Percentiles rank a stretch among this genome's conserved stretches.
Conservation (phyloP, 2,113 vertebrate species). For the Chionis minor region DNA sequence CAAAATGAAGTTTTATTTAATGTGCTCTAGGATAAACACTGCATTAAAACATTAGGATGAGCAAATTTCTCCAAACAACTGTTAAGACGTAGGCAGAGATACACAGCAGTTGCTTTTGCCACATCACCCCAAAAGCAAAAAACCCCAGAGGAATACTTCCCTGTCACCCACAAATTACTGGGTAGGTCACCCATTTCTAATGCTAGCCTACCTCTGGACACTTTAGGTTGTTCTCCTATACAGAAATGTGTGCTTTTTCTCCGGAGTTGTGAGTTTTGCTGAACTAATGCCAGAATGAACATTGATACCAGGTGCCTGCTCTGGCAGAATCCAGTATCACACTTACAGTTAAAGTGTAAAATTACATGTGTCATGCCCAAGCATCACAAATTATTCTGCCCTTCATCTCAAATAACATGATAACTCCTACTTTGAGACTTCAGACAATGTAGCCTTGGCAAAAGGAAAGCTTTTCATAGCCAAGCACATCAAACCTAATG, state of each 20-base stretch:
- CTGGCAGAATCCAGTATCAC: conserved; percentile 70
- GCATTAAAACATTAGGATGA: neutral
- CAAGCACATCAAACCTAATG: conserved; percentile 74
- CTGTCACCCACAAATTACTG: neutral
- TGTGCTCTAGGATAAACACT: neutral
- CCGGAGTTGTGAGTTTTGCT: conserved; percentile 51
- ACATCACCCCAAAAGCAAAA: neutral
- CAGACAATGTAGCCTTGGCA: conserved; percentile 67
- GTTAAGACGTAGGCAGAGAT: neutral
- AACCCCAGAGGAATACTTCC: neutral
- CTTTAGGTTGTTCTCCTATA: neutral
- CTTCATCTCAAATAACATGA: conserved; percentile 75
- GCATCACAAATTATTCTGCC: conserved; percentile 69
- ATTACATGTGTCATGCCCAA: conserved; percentile 70
- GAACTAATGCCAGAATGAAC: conserved; percentile 66
- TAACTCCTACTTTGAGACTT: conserved; percentile 75
- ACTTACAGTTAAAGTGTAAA: conserved; percentile 74
- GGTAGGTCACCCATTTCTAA: neutral
- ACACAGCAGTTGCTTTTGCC: neutral
- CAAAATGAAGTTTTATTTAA: conserved; percentile 44
- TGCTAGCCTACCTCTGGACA: neutral
- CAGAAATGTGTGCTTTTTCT: neutral
- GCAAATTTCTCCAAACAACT: neutral
- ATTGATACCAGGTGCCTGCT: conserved; percentile 75
- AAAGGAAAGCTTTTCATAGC: conserved; percentile 68